Evolutionary conservation across 2,113 vertebrate genomes (phyloP).

Genomic region (Elachura formosa): DNA sequence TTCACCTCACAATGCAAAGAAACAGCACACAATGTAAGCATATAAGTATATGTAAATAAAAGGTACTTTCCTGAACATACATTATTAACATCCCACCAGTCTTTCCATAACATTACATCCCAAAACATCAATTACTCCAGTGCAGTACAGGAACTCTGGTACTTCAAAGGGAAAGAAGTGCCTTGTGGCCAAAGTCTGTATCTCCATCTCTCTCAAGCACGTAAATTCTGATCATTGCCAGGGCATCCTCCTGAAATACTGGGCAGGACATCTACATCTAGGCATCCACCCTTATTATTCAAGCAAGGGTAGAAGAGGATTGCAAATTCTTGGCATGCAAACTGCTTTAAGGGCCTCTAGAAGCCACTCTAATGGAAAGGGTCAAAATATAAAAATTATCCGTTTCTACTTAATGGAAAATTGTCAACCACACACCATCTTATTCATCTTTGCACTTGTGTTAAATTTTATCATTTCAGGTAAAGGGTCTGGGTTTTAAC

Average conservation of each 20-base stretch:
- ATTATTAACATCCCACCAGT: background rate
- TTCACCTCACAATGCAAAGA: background rate
- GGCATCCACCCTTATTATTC: background rate
- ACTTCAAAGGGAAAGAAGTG: background rate
- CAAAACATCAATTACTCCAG: background rate
- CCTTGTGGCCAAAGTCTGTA: background rate
- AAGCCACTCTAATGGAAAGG: background rate
- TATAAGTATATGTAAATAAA: background rate
- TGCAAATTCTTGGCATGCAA: background rate
- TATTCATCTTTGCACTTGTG: rapidly evolving
- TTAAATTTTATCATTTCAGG: background rate
- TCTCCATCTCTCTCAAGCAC: rapidly evolving
- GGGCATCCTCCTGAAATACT: background rate
- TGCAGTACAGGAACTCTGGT: background rate
- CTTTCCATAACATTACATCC: background rate
- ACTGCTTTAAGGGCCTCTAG: background rate
- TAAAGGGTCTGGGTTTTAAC: background rate
- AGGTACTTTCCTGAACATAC: background rate
- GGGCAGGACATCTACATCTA: background rate
- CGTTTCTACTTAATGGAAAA: background rate
- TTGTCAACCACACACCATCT: background rate
- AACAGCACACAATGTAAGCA: background rate
- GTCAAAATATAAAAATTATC: background rate
- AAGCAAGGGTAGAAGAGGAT: background rate
- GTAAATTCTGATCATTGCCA: background rate